Base-by-base conservation (phyloP, 2,888 invertebrate genomes). In the Lamellibrachia columna region DNA sequence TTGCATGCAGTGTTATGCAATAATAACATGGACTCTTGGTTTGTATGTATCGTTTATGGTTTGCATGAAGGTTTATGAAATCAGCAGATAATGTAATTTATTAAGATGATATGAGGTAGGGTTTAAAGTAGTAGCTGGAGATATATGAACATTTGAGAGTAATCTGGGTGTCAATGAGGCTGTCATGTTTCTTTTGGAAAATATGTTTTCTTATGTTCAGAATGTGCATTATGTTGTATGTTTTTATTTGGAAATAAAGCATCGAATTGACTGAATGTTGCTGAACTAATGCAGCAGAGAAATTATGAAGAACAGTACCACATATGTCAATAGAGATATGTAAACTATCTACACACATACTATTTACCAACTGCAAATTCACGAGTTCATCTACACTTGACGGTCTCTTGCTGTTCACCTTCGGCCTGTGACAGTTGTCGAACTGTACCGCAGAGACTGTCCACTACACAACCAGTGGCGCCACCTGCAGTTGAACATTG, bases 301-400 rank as follows among this genome's bases (percentile, higher is more conserved):
- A 75, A 75, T 15, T 3, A 75, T 75, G 75, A 75, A 75, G 15
- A 22, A 75, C n/a, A 15, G 75, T 75, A 75, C 75, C 15, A 75
- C 15, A 22, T 22, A 40, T 40, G 40, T 75, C 22, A 6, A 15
- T 75, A 75, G 75, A 75, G 75, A 75, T 75, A 15, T 75, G 75
- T 75, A 75, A 75, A 75, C 75, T 75, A 75, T 75, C 75, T 75
- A 75, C 75, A 75, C 15, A 75, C 75, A 75, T 75, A 75, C 75
- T 22, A 75, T 22, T 75, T 22, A 15, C 22, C 22, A 75, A n/a
- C 22, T 15, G 75, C 22, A 22, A 75, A 75, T 22, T n/a, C n/a
- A 75, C 22, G 75, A 75, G 3, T n/a, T 4, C 75, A 75, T 75
- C n/a, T n/a, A 22, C 55, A 55, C 75, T 22, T 75, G 2, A 22